These are phyloP conservation scores for Zaprionus obscuricornis DNA, from an alignment of 2,888 invertebrate genomes.

Conservation along the genomic window DNA sequence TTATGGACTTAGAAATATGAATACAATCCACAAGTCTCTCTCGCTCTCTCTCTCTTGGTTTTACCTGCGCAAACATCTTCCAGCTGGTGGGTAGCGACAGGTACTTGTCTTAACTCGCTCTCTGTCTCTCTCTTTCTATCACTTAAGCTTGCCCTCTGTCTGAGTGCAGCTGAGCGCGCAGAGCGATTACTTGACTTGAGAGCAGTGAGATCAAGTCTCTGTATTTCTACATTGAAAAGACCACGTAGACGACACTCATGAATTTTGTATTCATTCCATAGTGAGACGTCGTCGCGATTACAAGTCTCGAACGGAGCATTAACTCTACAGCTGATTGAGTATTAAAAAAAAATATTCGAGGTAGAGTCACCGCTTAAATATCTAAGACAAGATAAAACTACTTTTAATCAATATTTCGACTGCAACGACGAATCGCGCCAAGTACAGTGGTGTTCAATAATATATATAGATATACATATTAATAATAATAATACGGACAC, in stretches of 20 bases:
- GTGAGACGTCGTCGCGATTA: constrained; percentile 76
- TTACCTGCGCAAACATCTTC: constrained; percentile 29
- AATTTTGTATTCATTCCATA: constrained; percentile 67
- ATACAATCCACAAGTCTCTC: constrained; percentile 41
- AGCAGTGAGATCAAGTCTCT: constrained; percentile 9
- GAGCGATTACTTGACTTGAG: constrained; percentile 12
- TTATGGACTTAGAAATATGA: neutral
- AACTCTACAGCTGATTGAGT: neutral
- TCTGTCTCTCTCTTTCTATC: no score
- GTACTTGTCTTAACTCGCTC: constrained; percentile 24
- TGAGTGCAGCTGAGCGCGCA: constrained; percentile 27
- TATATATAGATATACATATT: no score
- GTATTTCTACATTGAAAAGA: constrained; percentile 21
- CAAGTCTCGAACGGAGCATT: constrained; percentile 63
- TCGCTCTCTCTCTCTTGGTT: constrained; percentile 11
- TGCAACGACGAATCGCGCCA: constrained; percentile 10
- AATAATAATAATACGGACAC: constrained; percentile 1
- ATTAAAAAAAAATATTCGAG: constrained; percentile 14
- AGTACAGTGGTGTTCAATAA: no score
- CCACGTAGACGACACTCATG: constrained; percentile 63
- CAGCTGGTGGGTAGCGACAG: constrained; percentile 53
- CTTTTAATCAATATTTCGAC: constrained; percentile 21
- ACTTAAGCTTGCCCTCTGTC: constrained; percentile 16
- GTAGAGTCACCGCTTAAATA: constrained; percentile 15
- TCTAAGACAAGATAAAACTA: constrained; percentile 23